phyloP scores from a whole-genome alignment of 1,140 invertebrate species.

The Rhynchophorus ferrugineus region DNA sequence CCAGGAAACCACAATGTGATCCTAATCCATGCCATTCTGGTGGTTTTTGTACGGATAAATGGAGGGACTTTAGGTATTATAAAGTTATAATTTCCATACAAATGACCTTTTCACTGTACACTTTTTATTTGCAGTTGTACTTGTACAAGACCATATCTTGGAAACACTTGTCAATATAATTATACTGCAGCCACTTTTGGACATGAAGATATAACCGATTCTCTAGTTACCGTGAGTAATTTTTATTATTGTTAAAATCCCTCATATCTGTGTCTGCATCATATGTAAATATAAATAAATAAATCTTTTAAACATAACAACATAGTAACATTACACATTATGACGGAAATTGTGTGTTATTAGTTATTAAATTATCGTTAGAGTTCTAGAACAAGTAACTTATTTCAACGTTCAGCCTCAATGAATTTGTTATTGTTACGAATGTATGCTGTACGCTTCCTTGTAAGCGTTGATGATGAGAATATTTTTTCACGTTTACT shows the following conservation, averaged over 20 bases:
- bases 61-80: constrained; percentile 44
- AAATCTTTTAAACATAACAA: too few species aligned
- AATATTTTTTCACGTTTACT: too few species aligned
- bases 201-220: constrained; percentile 67
- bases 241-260: background rate
- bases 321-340: too few species aligned
- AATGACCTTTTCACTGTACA: background rate
- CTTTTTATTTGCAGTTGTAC: constrained; percentile 59
- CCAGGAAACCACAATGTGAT: constrained; percentile 69
- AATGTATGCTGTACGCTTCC: too few species aligned
- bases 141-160: constrained; percentile 80
- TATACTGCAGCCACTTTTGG: constrained; percentile 88
- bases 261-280: background rate
- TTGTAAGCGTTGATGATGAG: too few species aligned
- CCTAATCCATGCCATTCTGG: constrained; percentile 80
- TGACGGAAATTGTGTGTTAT: too few species aligned
- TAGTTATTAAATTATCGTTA: too few species aligned
- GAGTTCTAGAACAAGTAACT: too few species aligned
- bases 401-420: too few species aligned
- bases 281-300: background rate
- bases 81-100: background rate
- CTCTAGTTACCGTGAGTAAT: constrained; percentile 49
- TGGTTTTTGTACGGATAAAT: constrained; percentile 81
- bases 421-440: too few species aligned
- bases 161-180: constrained; percentile 78